Percentiles rank a stretch among this genome's conserved stretches.
These are phyloP conservation scores for Enteromius radiatus DNA, from an alignment of 2,797 vertebrate species.

Conservation along the genomic window DNA sequence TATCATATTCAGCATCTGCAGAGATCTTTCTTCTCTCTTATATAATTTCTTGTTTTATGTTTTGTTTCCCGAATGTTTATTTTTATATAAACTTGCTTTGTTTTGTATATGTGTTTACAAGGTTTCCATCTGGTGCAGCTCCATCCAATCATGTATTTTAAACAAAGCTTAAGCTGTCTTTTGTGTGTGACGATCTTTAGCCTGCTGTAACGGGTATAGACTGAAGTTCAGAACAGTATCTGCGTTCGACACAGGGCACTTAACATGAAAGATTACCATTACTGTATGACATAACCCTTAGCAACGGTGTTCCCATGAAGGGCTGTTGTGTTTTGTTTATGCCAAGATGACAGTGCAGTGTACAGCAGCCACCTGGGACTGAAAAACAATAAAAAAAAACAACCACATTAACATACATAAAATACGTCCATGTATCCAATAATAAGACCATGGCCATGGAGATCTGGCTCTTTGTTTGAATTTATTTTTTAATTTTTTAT, in stretches of 20 bases:
- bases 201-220: not conserved
- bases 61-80: not conserved
- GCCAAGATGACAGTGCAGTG: slow-evolving; percentile 25
- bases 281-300: slow-evolving; percentile 40
- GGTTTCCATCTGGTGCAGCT: not conserved
- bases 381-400: slow-evolving; percentile 26
- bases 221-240: slow-evolving; percentile 23
- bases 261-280: slow-evolving; percentile 28
- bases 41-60: not conserved
- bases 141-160: slow-evolving; percentile 4
- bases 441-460: not conserved
- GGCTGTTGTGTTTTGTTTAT: slow-evolving; percentile 41
- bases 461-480: not conserved
- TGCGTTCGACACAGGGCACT: slow-evolving; percentile 12
- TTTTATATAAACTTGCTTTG: slow-evolving; percentile 6
- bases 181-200: slow-evolving; percentile 24
- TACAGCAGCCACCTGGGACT: slow-evolving; percentile 17
- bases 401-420: no score
- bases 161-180: slow-evolving; percentile 27
- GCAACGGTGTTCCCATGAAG: slow-evolving; percentile 19
- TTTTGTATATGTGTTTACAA: not conserved
- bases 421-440: no score
- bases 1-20: not conserved
- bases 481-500: not conserved
- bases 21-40: not conserved